Percentiles rank a stretch among this genome's conserved stretches.
Evolutionary conservation across 1,140 invertebrate species (phyloP).

Genomic region (Sitobion miscanthi): DNA sequence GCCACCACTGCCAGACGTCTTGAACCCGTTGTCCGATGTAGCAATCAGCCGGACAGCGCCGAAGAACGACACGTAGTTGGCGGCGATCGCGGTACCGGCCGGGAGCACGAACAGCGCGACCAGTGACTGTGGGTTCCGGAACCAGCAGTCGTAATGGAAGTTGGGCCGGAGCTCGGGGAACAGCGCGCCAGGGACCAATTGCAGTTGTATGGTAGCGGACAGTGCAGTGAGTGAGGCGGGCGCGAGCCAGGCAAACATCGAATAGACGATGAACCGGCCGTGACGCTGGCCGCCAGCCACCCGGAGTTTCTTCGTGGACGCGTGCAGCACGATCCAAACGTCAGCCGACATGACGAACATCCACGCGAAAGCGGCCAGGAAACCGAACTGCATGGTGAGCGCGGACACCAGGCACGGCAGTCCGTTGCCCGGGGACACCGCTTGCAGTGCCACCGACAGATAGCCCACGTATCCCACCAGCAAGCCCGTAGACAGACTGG

Average conservation of each 20-base stretch:
- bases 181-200: not conserved
- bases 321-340: conserved; percentile 42
- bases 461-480: conserved; percentile 39
- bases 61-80: conserved; percentile 37
- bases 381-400: conserved; percentile 37
- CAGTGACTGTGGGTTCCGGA: conserved; percentile 44
- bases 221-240: conserved; percentile 19
- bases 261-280: conserved; percentile 43
- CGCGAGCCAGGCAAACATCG: conserved; percentile 42
- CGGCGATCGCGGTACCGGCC: not conserved
- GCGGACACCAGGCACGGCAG: not conserved
- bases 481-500: not conserved
- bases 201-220: not conserved
- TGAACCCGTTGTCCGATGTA: not conserved
- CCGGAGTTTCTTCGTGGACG: not conserved
- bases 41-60: conserved; percentile 29
- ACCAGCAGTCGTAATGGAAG: conserved; percentile 51
- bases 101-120: conserved; percentile 52
- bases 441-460: not conserved
- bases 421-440: not conserved
- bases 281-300: not conserved
- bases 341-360: conserved; percentile 52
- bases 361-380: conserved; percentile 52
- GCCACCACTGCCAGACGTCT: not conserved
- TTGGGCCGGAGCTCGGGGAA: conserved; percentile 18